Evolutionary conservation across 2,888 invertebrate species (phyloP), one percentile per base, ranked within the genome.

Genomic region (Tipula helvola): DNA sequence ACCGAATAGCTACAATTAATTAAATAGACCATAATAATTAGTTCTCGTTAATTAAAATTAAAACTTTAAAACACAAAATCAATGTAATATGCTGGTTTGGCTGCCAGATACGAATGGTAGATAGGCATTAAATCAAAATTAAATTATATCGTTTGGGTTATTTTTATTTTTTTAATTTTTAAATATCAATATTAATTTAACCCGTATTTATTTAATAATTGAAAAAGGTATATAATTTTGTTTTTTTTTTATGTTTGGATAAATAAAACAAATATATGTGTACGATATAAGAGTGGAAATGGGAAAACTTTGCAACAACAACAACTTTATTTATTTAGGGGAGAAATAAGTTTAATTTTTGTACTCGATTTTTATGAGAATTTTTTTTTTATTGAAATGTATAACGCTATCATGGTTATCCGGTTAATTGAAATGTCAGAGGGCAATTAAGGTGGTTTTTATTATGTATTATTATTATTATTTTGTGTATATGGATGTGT

Each of bases 301-400:
- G 71, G 71, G 71, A 71, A 71, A 71, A 71, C 71, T 12, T 3
- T 3, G 10, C 71, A 71, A 28, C 71, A 71, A 71, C 71, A 71
- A 71, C 71, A 71, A 71, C 18, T 18, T 71, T 71, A 71, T 71
- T 71, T 71, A 71, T 28, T 71, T 71, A 71, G 71, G 71, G 71
- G 71, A 71, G 71, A 71, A 71, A 71, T 71, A 71, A 71, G 71
- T 71, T 71, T 71, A 71, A 71, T 71, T 71, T 71, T 71, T 71
- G 71, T 71, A 13, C 71, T 71, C 71, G 71, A 71, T 71, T 71
- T 71, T 71, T 71, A 71, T 71, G 71, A 71, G 71, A 71, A 71
- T 28, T 28, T 71, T 57, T 57, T 57, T 57, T 71, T 71, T 71
- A 71, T 71, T 71, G 71, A 71, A 71, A 71, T 71, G 71, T 71